phyloP scores from a whole-genome alignment of 2,797 vertebrate genomes.

The Petrocephalus sullivani region DNA sequence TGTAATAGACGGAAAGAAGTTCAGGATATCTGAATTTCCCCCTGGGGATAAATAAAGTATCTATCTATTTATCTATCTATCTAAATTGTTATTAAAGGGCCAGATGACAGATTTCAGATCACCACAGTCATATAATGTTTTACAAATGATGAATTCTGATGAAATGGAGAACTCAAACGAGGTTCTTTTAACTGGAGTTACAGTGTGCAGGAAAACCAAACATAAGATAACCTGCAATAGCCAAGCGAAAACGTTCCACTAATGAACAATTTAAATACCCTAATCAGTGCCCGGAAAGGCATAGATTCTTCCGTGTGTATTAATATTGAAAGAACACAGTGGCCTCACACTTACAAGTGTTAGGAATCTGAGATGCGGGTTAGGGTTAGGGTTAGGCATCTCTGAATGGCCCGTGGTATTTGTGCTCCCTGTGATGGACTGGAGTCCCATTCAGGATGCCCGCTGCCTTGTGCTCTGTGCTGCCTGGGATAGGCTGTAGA shows the following conservation, averaged over 20 bases:
- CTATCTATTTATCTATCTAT: background rate
- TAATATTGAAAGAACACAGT: background rate
- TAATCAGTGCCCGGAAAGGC: background rate
- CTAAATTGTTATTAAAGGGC: background rate
- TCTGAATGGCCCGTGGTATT: too few species aligned
- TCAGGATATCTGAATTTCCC: too few species aligned
- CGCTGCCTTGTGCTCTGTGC: too few species aligned
- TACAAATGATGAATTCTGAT: background rate
- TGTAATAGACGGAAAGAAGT: background rate
- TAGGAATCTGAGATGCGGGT: background rate
- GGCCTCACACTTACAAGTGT: background rate
- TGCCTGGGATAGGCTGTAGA: background rate
- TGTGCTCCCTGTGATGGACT: background rate
- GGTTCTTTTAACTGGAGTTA: background rate
- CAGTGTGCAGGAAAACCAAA: background rate
- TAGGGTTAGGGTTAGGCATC: background rate
- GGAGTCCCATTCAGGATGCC: background rate
- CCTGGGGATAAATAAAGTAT: too few species aligned
- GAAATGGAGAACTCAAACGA: background rate
- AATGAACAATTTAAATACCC: background rate
- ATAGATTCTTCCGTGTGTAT: background rate
- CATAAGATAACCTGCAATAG: background rate
- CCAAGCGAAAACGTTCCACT: background rate
- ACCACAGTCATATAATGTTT: background rate
- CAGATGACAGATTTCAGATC: background rate